Evolutionary conservation across 2,113 vertebrate species (phyloP), one percentile per base, ranked within the genome.

Genomic region (Pycnonotus jocosus): DNA sequence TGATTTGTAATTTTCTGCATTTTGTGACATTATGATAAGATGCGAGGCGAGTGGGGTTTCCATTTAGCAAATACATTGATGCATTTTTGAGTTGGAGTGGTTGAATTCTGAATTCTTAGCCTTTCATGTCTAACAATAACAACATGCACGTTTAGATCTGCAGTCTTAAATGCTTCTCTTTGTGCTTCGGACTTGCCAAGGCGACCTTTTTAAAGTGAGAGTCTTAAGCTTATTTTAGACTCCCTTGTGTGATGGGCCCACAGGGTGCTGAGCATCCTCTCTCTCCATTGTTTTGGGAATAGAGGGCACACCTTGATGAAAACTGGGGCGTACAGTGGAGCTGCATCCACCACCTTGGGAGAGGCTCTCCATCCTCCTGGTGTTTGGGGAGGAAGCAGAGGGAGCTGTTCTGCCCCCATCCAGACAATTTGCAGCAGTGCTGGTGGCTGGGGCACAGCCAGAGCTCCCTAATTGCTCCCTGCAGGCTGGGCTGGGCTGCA

Each of bases 1-100:
- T 97, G 98, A 98, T 98, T 97, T 98, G 97, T 98, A 98, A 98
- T 98, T 97, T 98, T 96, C 95, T 98, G 98, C 76, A 90, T 96
- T 97, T 97, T 93, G 95, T 97, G 98, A 97, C 98, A 97, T 98
- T 98, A 97, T 97, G 97, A 98, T 97, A 96, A 98, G 97, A 97
- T 88, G 95, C 35, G 93, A 97, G 92, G 97, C 64, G 91, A 96
- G 81, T 92, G 82, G 94, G 94, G 95, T 90, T 97, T 98, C 97
- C 97, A 98, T 97, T 98, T 98, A 98, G 97, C 91, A 80, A 95
- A 97, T 93, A 97, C 96, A 88, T 96, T 97, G 98, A 98, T 97
- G 98, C 94, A 72, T 97, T 95, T 88, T 88, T 91, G 91, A 96
- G 95, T 96, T 31, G 5, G 92, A 97, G 96, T 50, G 95, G 95